Evolutionary conservation across 2,888 invertebrate genomes (phyloP), one percentile per base, ranked within the genome.

Genomic region (Drosophila algonquin): DNA sequence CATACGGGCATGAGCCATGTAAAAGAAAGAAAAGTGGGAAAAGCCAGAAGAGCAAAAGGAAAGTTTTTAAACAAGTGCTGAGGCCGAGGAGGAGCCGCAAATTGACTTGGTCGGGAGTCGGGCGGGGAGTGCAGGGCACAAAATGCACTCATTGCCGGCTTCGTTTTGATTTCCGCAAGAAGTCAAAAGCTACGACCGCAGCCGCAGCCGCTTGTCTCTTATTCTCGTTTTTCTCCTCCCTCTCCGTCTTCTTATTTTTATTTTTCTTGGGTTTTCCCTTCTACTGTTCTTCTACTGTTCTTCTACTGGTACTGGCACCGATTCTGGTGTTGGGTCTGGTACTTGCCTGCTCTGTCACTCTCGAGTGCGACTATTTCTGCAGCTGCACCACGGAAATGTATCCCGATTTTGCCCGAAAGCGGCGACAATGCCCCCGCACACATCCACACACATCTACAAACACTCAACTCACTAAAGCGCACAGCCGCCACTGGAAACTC

Each of bases 351-450:
- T 64, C 44, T 71, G 51, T 73, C 65, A 72, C 77, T 73, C 77
- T 71, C 56, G 65, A 69, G 60, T 61, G 57, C 72, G 40, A 30
- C 52, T 64, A 16, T 54, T 60, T 52, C 57, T 51, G 54, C 74
- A 73, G 71, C 73, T 57, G 44, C 64, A 40, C 7, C 60, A 64
- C 80, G 80, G 79, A 89, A 85, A 78, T 82, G 76, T 85, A 87
- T 89, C 77, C 80, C 86, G 83, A 87, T 75, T 70, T 58, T 58
- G 61, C 61, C 76, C 77, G 73, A 80, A 64, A 67, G 84, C 84
- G 53, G 76, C 65, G 73, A 69, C 72, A 63, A 63, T 60, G 67
- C 35, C 62, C 62, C 72, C 54, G 59, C 62, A 69, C 68, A 51
- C 46, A 44, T 52, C 71, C 70, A 47, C 56, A 63, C 45, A 55